Conservation (phyloP, 2,797 vertebrate genomes). For the Heteromormyrus szaboi region DNA sequence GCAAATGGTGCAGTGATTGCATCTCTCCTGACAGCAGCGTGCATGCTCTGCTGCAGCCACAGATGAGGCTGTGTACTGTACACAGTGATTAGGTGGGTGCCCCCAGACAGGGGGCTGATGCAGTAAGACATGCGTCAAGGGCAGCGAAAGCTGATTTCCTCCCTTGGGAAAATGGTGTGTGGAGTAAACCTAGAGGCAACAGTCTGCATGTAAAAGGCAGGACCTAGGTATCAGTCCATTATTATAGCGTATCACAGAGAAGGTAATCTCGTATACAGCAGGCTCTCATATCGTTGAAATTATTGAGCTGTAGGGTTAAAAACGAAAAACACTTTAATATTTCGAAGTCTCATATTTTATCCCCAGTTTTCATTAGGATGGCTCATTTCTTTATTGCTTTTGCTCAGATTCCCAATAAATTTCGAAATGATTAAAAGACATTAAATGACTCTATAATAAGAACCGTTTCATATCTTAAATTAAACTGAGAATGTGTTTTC, state of each 20-base stretch:
- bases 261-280: neutral
- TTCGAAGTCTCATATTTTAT: neutral
- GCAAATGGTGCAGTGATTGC: neutral
- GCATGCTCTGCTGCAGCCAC: neutral
- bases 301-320: neutral
- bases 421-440: neutral
- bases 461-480: neutral
- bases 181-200: neutral
- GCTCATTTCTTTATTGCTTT: neutral
- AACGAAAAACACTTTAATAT: constrained; percentile 3
- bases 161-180: neutral
- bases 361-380: neutral
- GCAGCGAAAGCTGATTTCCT: neutral
- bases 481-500: neutral
- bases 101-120: constrained; percentile 9
- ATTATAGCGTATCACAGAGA: neutral
- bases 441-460: neutral
- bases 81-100: neutral
- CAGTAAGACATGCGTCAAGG: neutral
- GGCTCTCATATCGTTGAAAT: neutral
- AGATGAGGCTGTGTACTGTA: constrained; percentile 2
- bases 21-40: neutral
- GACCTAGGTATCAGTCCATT: neutral
- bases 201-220: neutral
- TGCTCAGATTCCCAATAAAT: neutral